Evolutionary conservation across 2,888 invertebrate species (phyloP).

Genomic region (Meandrusa payeni): DNA sequence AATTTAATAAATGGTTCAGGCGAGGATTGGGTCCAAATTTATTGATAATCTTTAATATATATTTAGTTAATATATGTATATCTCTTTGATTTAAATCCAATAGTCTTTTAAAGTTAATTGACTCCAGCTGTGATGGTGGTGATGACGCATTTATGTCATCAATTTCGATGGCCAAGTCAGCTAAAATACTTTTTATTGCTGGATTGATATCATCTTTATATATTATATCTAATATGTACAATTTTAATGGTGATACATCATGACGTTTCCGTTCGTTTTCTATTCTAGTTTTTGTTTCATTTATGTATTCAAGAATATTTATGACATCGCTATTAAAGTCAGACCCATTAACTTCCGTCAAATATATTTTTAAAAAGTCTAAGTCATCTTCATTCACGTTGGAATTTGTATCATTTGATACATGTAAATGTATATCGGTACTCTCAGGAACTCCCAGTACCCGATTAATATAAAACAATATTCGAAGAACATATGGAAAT

Average conservation of each 20-base stretch:
- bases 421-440: background rate
- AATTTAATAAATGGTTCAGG: background rate
- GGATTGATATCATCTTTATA: background rate
- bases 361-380: conserved; percentile 10
- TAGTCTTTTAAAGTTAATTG: too few species aligned
- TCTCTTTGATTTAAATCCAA: background rate
- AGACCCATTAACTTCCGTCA: background rate
- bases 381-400: conserved; percentile 12
- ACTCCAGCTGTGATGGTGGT: too few species aligned
- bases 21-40: background rate
- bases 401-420: background rate
- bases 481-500: conserved; percentile 2
- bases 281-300: background rate
- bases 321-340: background rate
- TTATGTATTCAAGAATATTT: conserved; percentile 10
- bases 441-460: conserved; percentile 7
- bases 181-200: conserved; percentile 1
- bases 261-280: background rate
- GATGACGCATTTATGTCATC: background rate
- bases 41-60: conserved; percentile 2
- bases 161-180: too few species aligned
- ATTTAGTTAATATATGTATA: background rate
- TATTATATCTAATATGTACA: background rate
- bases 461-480: conserved; percentile 8
- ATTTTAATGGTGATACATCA: background rate